phyloP scores from a whole-genome alignment of 1,140 invertebrate species.

The Ctenoplectra terminalis region DNA sequence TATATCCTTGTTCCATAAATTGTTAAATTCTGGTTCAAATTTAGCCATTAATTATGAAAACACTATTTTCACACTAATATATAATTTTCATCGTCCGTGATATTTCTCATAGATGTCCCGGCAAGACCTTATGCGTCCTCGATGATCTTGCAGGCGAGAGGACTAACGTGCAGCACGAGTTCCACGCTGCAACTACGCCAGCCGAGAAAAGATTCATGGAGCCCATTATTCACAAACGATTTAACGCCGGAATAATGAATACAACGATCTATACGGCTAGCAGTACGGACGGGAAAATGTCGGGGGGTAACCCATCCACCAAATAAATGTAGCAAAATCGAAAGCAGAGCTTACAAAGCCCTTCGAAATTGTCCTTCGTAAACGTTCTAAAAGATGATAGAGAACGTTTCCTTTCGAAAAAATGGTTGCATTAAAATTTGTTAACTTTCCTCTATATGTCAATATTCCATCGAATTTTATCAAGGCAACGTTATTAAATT shows the following conservation, averaged over 20 bases:
- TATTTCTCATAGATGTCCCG: neutral
- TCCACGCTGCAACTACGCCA: slow-evolving; percentile 9
- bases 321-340: slow-evolving; percentile 29
- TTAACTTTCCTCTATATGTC: neutral
- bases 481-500: neutral
- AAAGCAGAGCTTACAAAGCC: slow-evolving; percentile 22
- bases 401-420: neutral
- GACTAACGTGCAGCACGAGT: slow-evolving; percentile 16
- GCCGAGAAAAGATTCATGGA: slow-evolving; percentile 67
- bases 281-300: neutral
- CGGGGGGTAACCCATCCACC: neutral
- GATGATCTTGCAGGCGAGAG: slow-evolving; percentile 9
- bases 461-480: neutral
- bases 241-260: slow-evolving; percentile 73
- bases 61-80: too few relatives aligned
- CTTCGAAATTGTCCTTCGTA: neutral
- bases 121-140: neutral
- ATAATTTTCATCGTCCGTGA: slow-evolving; percentile 8
- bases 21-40: too few relatives aligned
- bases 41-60: too few relatives aligned
- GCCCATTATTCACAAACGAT: slow-evolving; percentile 75
- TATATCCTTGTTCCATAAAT: too few relatives aligned
- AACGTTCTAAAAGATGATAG: slow-evolving; percentile 24
- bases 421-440: slow-evolving; percentile 46
- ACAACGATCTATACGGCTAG: slow-evolving; percentile 55